A percentile compares a stretch with the other conserved stretches of the same genome.
Evolutionary conservation across 2,888 invertebrate species (phyloP).

Genomic region (Caenorhabditis afra): DNA sequence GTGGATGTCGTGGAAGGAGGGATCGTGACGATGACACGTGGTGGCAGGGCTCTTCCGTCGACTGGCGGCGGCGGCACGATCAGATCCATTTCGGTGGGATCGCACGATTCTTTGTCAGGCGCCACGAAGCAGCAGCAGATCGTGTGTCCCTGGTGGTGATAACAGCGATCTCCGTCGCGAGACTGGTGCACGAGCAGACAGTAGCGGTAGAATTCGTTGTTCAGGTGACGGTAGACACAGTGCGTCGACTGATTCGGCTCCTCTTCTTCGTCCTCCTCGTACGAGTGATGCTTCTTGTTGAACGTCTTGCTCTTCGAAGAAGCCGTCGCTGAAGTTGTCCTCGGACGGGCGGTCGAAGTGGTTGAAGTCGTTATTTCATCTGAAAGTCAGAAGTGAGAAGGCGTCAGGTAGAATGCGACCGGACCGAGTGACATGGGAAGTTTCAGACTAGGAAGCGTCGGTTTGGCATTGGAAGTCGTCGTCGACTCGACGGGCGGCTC

Average conservation of each 20-base stretch:
- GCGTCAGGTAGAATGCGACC: not conserved
- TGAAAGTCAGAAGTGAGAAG: not conserved
- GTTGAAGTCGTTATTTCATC: constrained; percentile 54
- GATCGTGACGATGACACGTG: constrained; percentile 43
- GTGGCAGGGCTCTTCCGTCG: constrained; percentile 16
- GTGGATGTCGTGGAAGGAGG: constrained; percentile 43
- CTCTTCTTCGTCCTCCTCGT: constrained; percentile 35
- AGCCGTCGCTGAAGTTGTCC: constrained; percentile 18
- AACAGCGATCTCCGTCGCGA: constrained; percentile 61
- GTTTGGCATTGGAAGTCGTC: constrained; percentile 22
- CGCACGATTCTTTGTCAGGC: constrained; percentile 65
- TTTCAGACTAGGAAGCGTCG: constrained; percentile 53
- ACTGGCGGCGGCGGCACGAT: constrained; percentile 59
- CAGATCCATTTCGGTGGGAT: constrained; percentile 69
- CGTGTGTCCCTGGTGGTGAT: constrained; percentile 67
- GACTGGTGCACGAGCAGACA: constrained; percentile 65
- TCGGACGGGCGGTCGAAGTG: constrained; percentile 34
- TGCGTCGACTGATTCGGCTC: constrained; percentile 54
- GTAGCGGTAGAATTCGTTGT: constrained; percentile 68
- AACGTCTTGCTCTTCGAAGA: constrained; percentile 44
- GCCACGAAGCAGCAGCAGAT: constrained; percentile 71
- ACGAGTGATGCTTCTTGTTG: constrained; percentile 28
- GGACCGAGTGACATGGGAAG: constrained; percentile 53
- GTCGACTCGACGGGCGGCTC: constrained; percentile 35
- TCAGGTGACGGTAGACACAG: constrained; percentile 69